A percentile compares a stretch with the other conserved stretches of the same genome.
phyloP scores from a whole-genome alignment of 2,113 vertebrate genomes.

The Zosterops pallidus region DNA sequence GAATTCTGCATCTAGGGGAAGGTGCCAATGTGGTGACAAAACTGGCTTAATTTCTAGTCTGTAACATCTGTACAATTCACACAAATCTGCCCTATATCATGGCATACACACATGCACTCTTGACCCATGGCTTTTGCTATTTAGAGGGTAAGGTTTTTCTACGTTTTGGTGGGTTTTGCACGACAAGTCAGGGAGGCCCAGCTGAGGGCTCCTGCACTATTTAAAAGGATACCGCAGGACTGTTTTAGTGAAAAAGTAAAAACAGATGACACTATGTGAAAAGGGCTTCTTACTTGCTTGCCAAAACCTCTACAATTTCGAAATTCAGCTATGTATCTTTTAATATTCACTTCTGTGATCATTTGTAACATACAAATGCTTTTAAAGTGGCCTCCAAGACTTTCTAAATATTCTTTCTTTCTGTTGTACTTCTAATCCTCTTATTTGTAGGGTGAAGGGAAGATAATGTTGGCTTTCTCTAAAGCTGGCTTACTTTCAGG shows the following conservation, averaged over 20 bases:
- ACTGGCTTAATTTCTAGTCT: not conserved
- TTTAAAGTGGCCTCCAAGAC: not conserved
- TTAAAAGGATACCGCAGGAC: not conserved
- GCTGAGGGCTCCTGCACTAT: not conserved
- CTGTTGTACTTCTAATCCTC: not conserved
- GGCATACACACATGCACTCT: not conserved
- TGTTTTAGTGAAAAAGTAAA: constrained; percentile 33
- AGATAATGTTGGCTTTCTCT: not conserved
- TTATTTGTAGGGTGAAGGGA: not conserved
- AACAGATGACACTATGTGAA: constrained; percentile 44
- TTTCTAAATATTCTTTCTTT: not conserved
- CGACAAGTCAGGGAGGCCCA: constrained; percentile 39
- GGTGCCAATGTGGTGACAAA: not conserved
- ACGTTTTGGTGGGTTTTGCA: not conserved
- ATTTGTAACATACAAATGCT: not conserved
- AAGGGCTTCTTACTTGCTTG: constrained; percentile 15
- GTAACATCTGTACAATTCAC: not conserved
- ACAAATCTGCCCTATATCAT: not conserved
- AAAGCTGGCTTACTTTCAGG: not conserved
- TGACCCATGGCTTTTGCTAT: not conserved
- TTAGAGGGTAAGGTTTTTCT: not conserved
- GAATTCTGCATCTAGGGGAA: not conserved
- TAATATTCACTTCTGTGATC: not conserved
- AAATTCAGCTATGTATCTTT: not conserved
- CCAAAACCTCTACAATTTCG: constrained; percentile 18